Base-by-base conservation (phyloP, 2,888 invertebrate species). In the Amphimallon solstitiale region DNA sequence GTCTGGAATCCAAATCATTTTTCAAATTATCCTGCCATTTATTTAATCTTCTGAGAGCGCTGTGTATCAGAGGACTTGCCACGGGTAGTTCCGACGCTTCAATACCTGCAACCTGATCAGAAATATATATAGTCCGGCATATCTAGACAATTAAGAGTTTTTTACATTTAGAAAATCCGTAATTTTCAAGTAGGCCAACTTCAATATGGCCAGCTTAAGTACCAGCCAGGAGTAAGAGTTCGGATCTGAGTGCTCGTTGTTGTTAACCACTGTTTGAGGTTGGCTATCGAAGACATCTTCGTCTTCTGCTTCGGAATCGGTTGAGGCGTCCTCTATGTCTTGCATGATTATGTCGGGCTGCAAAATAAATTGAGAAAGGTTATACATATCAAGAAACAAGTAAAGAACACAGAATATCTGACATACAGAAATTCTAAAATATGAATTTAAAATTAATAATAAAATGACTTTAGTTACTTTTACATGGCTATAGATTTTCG, bases 181-280 rank as follows among this genome's bases (percentile, higher is more conserved):
- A 37, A 99, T 82, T 78, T 95, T 93, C 70, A 88, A 86, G 73
- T 94, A 92, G 59, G 94, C 90, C 66, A 97, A 88, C 74, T 92
- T 89, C 67, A 98, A 88, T 63, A 95, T 90, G 2, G 97, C 94
- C 75, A 96, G 87, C 70, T 97, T 89, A 85, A 99, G 89, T 70
- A 99, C 90, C 77, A 92, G 89, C 99, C 99, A 99, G 59, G 97
- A 94, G 82, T 96, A 97, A 34, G 97, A 97, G 79, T 92, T 92
- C 0, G 98, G 94, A 85, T 97, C 94, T 19, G 92, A 90, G 81
- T 98, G 97, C 80, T 97, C 95, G 4, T 86, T 90, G 81, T 94
- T 95, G 66, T 89, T 89, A 35, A 82, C 81, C 69, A 83, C 81
- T 68, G 83, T 83, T 34, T 77, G 81, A 46, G 75, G 74, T 70